phyloP scores from a whole-genome alignment of 2,113 vertebrate genomes.

The Sylvicapra grimmia region DNA sequence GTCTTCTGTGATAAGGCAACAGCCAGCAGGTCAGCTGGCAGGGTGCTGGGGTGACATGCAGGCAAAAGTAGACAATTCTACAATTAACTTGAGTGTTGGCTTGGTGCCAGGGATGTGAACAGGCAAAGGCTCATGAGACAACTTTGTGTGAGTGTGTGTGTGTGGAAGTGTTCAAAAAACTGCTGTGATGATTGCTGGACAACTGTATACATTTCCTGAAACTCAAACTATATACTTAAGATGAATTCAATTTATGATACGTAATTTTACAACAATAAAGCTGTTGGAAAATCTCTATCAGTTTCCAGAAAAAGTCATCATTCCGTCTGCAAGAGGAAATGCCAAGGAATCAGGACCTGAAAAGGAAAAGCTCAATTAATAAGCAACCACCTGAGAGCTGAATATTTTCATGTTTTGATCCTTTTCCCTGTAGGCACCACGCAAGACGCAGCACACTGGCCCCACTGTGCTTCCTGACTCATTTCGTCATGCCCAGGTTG shows the following conservation, averaged over 20 bases:
- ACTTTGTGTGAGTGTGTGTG: background rate
- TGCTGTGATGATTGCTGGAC: background rate
- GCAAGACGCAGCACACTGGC: rapidly evolving
- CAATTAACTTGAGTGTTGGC: background rate
- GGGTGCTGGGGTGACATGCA: background rate
- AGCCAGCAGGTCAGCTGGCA: background rate
- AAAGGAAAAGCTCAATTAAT: background rate
- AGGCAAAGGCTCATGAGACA: background rate
- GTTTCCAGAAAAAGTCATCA: background rate
- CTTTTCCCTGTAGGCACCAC: background rate
- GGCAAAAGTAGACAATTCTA: background rate
- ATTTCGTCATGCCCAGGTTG: background rate
- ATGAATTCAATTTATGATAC: background rate
- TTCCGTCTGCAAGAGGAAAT: background rate
- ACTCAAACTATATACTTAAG: background rate
- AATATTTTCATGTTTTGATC: background rate
- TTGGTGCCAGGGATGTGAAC: background rate
- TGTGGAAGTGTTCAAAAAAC: background rate
- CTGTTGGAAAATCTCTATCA: background rate
- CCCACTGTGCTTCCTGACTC: background rate
- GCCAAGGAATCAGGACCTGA: background rate
- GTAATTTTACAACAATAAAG: background rate
- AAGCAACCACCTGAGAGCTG: background rate
- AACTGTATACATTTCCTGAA: background rate
- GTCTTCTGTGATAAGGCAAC: background rate